Conservation (phyloP, 2,797 vertebrate species). For the Macroramphosus scolopax region DNA sequence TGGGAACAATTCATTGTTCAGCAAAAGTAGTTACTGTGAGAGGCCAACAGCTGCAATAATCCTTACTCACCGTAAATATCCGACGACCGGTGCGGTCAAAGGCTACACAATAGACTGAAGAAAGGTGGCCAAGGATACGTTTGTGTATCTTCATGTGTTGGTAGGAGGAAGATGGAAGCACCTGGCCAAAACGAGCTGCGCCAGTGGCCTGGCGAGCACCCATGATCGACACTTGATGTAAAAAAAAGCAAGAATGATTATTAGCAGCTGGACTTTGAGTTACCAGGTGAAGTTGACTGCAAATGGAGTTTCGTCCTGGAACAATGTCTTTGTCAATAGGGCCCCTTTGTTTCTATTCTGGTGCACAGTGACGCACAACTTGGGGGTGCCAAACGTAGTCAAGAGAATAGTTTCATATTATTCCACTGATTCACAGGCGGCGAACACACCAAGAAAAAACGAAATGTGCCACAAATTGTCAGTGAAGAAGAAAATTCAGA, state of each 20-base stretch:
- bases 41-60: not conserved
- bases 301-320: too few species aligned
- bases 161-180: constrained; percentile 88
- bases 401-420: too few species aligned
- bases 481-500: not conserved
- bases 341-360: too few species aligned
- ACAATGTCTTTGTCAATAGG: too few species aligned
- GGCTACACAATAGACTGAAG: constrained; percentile 96
- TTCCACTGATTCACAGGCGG: not conserved
- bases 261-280: not conserved
- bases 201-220: constrained; percentile 89
- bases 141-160: constrained; percentile 99
- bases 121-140: constrained; percentile 96
- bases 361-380: too few species aligned
- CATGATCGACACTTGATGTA: constrained; percentile 83
- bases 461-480: not conserved
- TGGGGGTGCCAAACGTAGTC: too few species aligned
- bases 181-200: constrained; percentile 86
- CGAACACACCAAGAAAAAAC: not conserved
- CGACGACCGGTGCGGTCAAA: constrained; percentile 94
- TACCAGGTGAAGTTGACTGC: too few species aligned
- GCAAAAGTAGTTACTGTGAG: too few species aligned
- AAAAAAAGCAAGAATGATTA: constrained; percentile 12
- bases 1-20: too few species aligned
- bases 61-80: constrained; percentile 89